These are phyloP conservation scores for Parthenolecanium corni DNA, from an alignment of 2,888 invertebrate genomes.

Conservation along the genomic window DNA sequence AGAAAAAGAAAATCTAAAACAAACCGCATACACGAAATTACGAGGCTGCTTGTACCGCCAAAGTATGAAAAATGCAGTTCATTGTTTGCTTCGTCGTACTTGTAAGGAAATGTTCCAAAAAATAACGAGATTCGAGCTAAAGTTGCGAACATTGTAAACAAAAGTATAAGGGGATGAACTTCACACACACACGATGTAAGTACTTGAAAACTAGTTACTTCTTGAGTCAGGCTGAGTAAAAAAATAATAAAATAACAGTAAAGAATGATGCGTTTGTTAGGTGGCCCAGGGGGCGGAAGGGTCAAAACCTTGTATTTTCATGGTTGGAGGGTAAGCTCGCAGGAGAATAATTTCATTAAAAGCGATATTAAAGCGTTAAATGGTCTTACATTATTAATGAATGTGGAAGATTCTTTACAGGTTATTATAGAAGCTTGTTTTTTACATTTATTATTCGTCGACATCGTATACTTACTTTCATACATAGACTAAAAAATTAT, in stretches of 20 bases:
- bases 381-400: conserved; percentile 24
- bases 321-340: conserved; percentile 17
- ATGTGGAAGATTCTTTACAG: conserved; percentile 13
- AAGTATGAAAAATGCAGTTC: conserved; percentile 15
- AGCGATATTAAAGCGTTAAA: conserved; percentile 23
- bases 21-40: background rate
- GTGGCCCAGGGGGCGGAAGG: background rate
- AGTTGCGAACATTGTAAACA: conserved; percentile 16
- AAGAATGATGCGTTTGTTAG: too few relatives aligned
- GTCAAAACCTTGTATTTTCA: background rate
- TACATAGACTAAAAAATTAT: background rate
- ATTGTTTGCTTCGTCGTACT: conserved; percentile 3
- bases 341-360: conserved; percentile 28
- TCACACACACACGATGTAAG: background rate
- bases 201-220: conserved; percentile 24
- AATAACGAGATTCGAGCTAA: conserved; percentile 23
- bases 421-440: conserved; percentile 4
- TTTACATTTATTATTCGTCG: background rate
- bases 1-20: too few relatives aligned
- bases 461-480: background rate
- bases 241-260: background rate
- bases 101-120: conserved; percentile 22
- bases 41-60: background rate
- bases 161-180: conserved; percentile 8
- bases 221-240: background rate